Evolutionary conservation across 1,140 invertebrate species (phyloP), one percentile per base, ranked within the genome.

Genomic region (Galendromus occidentalis): DNA sequence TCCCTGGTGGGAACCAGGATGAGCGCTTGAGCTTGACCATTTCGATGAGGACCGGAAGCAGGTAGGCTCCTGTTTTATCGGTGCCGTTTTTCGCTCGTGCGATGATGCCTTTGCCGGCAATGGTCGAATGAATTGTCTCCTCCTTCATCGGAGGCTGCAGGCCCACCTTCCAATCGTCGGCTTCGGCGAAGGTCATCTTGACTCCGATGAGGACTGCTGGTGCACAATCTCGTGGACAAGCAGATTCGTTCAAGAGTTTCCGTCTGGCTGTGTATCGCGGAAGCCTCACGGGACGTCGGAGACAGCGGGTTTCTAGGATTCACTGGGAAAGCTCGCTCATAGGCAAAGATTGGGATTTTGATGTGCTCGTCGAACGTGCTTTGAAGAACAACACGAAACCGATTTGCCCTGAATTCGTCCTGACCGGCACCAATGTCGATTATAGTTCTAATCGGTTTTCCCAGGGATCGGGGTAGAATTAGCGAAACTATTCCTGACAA

Each of bases 71-170:
- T 73, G 96, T 99, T 82, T 99, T 99, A 70, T 95, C 96, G 69
- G 95, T 99, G 67, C 96, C 96, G 80, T 99, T 99, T 80, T 99
- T 99, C 66, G 96, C 96, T 76, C 96, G 82, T 64, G 95, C 96
- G 70, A 99, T 80, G 69, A 99, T 86, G 80, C 99, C 94, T 79
- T 95, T 89, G 69, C 95, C 95, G 73, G 90, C 88, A 67, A 98
- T 81, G 68, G 95, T 93, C 75, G 97, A 91, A 66, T 93, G 94
- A 79, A 99, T 98, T 75, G 91, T 92, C 71, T 90, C 90, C 82
- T 96, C 92, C 82, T 99, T 95, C 80, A 99, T 98, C 22, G 96
- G 96, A 69, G 91, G 96, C 63, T 96, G 4, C 4, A 39, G 33
- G 4, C 33, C 33, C 4, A 39, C 9, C 9, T 39, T 39, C 33